Evolutionary conservation across 1,140 invertebrate genomes (phyloP).

Genomic region (Trinorchestia longiramus): DNA sequence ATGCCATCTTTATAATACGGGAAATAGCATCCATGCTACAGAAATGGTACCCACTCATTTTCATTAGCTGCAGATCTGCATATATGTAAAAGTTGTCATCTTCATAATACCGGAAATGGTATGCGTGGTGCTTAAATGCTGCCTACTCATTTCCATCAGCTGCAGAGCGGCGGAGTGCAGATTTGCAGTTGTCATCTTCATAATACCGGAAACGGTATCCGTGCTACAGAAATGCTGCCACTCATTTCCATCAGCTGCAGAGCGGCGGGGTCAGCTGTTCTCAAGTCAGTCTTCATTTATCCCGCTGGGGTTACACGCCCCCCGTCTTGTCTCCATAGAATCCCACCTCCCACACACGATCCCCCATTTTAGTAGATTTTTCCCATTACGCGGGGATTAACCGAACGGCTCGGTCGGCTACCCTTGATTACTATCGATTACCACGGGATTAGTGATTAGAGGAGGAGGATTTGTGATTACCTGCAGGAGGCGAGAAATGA

Average conservation of each 20-base stretch:
- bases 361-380: slow-evolving; percentile 35
- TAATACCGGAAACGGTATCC: too few relatives aligned
- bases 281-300: background rate
- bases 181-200: too few relatives aligned
- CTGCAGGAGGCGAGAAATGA: background rate
- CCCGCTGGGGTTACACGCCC: background rate
- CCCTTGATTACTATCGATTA: slow-evolving; percentile 41
- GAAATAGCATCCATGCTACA: too few relatives aligned
- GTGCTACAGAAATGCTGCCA: background rate
- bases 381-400: slow-evolving; percentile 42
- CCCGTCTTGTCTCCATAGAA: background rate
- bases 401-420: slow-evolving; percentile 25
- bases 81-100: too few relatives aligned
- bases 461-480: background rate
- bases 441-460: slow-evolving; percentile 21
- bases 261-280: background rate
- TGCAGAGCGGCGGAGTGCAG: too few relatives aligned
- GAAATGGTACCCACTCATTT: too few relatives aligned
- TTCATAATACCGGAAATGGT: too few relatives aligned
- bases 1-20: too few relatives aligned
- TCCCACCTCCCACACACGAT: background rate
- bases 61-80: too few relatives aligned
- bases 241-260: background rate
- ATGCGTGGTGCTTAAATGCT: too few relatives aligned
- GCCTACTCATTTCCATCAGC: background rate